Percentiles rank a stretch among this genome's conserved stretches.
phyloP scores from a whole-genome alignment of 2,888 invertebrate species.

The Beris morrisii region DNA sequence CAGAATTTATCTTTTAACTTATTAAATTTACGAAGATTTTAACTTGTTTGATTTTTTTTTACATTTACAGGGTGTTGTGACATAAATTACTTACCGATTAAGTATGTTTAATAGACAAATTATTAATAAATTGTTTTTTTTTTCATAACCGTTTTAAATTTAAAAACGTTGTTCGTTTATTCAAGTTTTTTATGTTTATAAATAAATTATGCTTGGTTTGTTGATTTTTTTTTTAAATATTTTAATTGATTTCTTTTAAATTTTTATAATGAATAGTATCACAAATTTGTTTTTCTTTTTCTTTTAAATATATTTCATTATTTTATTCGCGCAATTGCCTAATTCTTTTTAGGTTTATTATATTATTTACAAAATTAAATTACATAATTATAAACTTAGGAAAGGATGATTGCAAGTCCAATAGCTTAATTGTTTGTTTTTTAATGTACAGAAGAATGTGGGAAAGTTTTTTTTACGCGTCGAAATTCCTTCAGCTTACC shows the following conservation, averaged over 20 bases:
- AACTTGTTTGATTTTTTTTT: slow-evolving; percentile 3
- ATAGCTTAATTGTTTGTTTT: slow-evolving; percentile 1
- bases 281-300: slow-evolving; percentile 38
- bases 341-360: slow-evolving; percentile 13
- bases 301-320: slow-evolving; percentile 21
- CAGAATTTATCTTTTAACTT: neutral
- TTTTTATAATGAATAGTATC: slow-evolving; percentile 38
- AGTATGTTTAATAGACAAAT: neutral
- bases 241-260: slow-evolving; percentile 18
- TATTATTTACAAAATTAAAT: slow-evolving; percentile 26
- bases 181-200: slow-evolving; percentile 2
- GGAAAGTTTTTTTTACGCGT: too few species aligned
- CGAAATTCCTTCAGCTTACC: too few species aligned
- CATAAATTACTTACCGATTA: neutral
- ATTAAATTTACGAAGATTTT: slow-evolving; percentile 14
- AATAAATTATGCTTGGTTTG: neutral
- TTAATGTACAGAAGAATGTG: neutral
- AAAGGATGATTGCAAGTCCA: neutral
- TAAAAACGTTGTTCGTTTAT: neutral
- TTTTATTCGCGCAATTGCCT: slow-evolving; percentile 2
- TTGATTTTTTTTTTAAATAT: slow-evolving; percentile 12
- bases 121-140: neutral
- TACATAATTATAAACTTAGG: slow-evolving; percentile 7
- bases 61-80: neutral
- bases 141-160: neutral